A percentile compares a stretch with the other conserved stretches of the same genome.
Conservation (phyloP, 2,888 invertebrate species). For the Lithophane semibrunnea region DNA sequence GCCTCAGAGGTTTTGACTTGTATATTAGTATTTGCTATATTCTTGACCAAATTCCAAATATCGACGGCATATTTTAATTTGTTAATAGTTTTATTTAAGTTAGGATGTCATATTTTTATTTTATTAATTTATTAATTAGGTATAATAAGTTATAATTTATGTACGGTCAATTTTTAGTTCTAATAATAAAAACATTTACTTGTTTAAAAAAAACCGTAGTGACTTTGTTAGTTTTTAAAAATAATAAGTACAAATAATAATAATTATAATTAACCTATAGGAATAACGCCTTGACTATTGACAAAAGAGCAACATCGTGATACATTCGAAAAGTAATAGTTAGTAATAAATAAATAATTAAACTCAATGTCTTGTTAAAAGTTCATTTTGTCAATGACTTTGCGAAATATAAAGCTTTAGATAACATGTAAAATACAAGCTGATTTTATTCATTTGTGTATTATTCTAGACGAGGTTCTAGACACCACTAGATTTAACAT, state of each 20-base stretch:
- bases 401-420: conserved; percentile 20
- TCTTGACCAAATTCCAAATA: not conserved
- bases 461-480: conserved; percentile 1
- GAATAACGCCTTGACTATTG: conserved; percentile 48
- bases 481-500: not conserved
- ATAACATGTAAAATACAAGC: conserved; percentile 1
- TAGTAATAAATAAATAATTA: conserved; percentile 34
- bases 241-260: not conserved
- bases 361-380: conserved; percentile 40
- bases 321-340: conserved; percentile 37
- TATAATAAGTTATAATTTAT: not conserved
- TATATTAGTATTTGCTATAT: not conserved
- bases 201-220: not conserved
- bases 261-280: conserved; percentile 22
- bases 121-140: not conserved
- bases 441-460: not conserved
- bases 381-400: conserved; percentile 26
- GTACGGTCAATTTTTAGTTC: not conserved
- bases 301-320: conserved; percentile 29
- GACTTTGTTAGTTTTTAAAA: not conserved
- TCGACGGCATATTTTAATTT: not conserved
- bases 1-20: too few relatives aligned
- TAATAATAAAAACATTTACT: not conserved
- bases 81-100: not conserved
- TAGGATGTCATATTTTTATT: too few relatives aligned